These are phyloP conservation scores for Poicephalus meyeri DNA, from an alignment of 2,113 vertebrate genomes.

Conservation along the genomic window DNA sequence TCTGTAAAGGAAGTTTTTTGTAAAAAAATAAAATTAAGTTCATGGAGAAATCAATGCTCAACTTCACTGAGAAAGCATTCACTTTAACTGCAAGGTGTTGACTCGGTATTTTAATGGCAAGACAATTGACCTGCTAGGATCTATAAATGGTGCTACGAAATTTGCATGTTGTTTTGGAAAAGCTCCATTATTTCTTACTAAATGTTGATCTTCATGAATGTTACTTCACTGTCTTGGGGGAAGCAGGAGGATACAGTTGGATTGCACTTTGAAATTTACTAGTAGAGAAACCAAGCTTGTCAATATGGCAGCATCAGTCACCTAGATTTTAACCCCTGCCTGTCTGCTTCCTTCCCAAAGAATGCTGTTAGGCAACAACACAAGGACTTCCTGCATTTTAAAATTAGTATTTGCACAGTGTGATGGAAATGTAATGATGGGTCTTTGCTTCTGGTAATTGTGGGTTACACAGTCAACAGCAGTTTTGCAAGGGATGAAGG, in stretches of 20 bases:
- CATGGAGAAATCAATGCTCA: background rate
- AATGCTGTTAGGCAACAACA: background rate
- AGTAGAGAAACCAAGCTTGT: background rate
- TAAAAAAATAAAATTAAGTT: background rate
- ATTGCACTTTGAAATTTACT: background rate
- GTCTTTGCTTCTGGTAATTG: slow-evolving; percentile 39
- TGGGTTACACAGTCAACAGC: background rate
- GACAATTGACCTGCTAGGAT: background rate
- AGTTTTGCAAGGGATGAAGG: slow-evolving; percentile 9
- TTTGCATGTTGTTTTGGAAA: background rate
- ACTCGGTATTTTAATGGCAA: background rate
- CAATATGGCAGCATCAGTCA: background rate
- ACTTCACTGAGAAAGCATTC: background rate
- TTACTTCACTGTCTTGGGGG: background rate
- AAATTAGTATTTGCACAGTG: slow-evolving; percentile 45
- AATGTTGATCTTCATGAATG: background rate
- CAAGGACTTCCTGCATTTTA: slow-evolving; percentile 5
- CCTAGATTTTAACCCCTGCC: slow-evolving; percentile 25
- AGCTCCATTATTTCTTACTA: background rate
- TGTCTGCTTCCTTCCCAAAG: background rate
- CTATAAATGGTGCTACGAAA: background rate
- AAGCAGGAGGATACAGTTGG: background rate
- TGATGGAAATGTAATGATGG: slow-evolving; percentile 46
- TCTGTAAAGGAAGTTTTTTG: background rate
- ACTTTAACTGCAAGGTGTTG: background rate